Evolutionary conservation across 2,113 vertebrate species (phyloP), one percentile per base, ranked within the genome.

Genomic region (Engystomops pustulosus): DNA sequence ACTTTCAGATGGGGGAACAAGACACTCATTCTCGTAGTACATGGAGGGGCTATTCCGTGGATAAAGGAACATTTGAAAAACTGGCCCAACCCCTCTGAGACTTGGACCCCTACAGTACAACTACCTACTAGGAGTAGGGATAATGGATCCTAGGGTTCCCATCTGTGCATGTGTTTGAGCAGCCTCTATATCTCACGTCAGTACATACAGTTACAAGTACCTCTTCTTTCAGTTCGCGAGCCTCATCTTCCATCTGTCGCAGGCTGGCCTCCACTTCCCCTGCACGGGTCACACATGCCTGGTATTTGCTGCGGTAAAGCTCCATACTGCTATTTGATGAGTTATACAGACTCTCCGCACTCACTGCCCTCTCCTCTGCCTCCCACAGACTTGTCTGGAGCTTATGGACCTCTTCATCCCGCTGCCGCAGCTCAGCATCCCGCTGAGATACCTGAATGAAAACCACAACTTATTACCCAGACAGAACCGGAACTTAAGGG

Each of bases 261-360:
- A 92, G 86, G 58, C 81, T 87, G 45, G 85, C 86, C 82, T 94
- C 92, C 69, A 93, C 90, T 72, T 93, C 86, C 36, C 91, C 84
- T 0, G 90, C 88, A 78, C 91, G 91, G 86, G 79, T 88, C 77
- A 93, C 71, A 20, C 89, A 90, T 23, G 89, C 85, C 89, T 93
- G 92, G 80, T 92, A 93, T 86, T 93, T 93, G 86, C 92, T 89
- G 85, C 88, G 87, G 87, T 91, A 91, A 68, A 94, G 86, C 41
- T 89, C 91, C 83, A 92, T 86, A 30, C 91, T 92, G 74, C 87
- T 88, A 53, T 89, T 85, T n/a, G 93, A 86, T 0, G 87, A 85
- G 80, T 84, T 9, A 12, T 89, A 88, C 69, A 89, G 91, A 86
- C 90, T 84, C 86, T 92, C 88, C 0, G 88, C 88, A 34, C 90